Conservation (phyloP, 2,888 invertebrate species). For the Caenorhabditis afra region DNA sequence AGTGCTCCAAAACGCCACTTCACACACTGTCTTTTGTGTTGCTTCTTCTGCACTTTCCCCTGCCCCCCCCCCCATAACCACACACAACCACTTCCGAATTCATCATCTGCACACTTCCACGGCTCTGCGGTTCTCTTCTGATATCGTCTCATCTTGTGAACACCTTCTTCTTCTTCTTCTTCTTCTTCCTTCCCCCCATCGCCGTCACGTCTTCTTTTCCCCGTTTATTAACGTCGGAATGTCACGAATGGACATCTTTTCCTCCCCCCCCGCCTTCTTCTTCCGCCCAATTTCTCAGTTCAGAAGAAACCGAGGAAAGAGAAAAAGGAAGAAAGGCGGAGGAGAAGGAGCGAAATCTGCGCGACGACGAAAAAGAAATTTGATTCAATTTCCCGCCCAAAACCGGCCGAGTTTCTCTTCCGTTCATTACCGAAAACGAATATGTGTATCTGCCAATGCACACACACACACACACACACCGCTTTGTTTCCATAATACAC, state of each 20-base stretch:
- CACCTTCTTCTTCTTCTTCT: slow-evolving; percentile 19
- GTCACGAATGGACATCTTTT: background rate
- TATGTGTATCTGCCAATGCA: too few species aligned
- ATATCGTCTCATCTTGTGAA: too few species aligned
- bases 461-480: too few species aligned
- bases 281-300: too few species aligned
- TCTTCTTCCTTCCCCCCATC: background rate
- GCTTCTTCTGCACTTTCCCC: slow-evolving; percentile 1
- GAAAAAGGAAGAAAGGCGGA: too few species aligned
- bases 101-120: too few species aligned
- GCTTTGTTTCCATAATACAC: too few species aligned
- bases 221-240: background rate
- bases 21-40: slow-evolving; percentile 19
- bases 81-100: background rate
- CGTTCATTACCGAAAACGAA: background rate
- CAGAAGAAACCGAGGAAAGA: too few species aligned
- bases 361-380: background rate
- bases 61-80: background rate
- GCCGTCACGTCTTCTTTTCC: background rate
- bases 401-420: background rate
- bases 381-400: background rate
- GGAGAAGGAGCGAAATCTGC: too few species aligned
- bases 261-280: too few species aligned
- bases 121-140: too few species aligned
- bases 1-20: background rate